Percentiles rank a stretch among this genome's conserved stretches.
Conservation (phyloP, 2,113 vertebrate genomes). For the Myotis lucifugus region DNA sequence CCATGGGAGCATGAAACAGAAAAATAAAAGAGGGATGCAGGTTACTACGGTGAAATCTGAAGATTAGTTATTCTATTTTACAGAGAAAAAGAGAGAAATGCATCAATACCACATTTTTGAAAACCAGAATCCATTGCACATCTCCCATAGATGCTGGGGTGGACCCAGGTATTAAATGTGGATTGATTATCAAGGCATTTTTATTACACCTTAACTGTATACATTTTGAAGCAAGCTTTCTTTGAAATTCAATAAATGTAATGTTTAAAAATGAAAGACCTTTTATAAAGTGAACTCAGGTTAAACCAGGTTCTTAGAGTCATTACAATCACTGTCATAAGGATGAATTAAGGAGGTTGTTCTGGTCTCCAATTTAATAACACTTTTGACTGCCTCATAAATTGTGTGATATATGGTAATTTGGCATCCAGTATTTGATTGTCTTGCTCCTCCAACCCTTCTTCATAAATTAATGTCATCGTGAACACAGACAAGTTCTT, state of each 20-base stretch:
- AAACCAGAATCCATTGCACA: not conserved
- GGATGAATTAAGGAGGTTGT: conserved; percentile 80
- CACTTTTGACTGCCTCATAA: conserved; percentile 78
- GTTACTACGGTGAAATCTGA: not conserved
- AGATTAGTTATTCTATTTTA: conserved; percentile 41
- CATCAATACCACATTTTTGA: not conserved
- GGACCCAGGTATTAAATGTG: not conserved
- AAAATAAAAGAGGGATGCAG: not conserved
- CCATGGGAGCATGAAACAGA: not conserved
- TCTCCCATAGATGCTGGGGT: not conserved
- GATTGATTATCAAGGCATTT: conserved; percentile 30
- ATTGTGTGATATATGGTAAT: conserved; percentile 80
- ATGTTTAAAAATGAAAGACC: conserved; percentile 69
- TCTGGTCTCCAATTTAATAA: conserved; percentile 79
- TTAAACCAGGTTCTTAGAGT: conserved; percentile 72
- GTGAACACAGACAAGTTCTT: conserved; percentile 66
- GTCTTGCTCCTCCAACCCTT: conserved; percentile 75
- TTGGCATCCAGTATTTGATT: conserved; percentile 74
- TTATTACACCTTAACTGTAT: conserved; percentile 62
- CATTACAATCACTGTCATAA: conserved; percentile 78
- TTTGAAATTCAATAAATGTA: conserved; percentile 73
- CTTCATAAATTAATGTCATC: conserved; percentile 78
- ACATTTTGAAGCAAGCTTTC: conserved; percentile 57
- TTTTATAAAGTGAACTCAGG: conserved; percentile 73
- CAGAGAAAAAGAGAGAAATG: not conserved